Percentiles rank a stretch among this genome's conserved stretches.
phyloP scores from a whole-genome alignment of 2,888 invertebrate genomes.

The Ophion slaviceki region DNA sequence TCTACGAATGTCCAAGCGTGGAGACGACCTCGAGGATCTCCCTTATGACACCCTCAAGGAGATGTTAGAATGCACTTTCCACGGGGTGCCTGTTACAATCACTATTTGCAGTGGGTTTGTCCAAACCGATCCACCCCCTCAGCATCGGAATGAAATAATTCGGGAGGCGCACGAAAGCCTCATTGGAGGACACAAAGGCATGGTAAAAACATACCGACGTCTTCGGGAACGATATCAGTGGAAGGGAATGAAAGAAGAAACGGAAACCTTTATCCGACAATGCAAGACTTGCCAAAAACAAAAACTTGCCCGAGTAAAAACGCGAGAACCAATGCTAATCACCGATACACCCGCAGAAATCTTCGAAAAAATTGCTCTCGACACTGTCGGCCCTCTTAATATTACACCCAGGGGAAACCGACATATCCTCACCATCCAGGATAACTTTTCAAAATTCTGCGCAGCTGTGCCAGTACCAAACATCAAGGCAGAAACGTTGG shows the following conservation, averaged over 20 bases:
- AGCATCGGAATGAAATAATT: neutral
- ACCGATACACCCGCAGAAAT: conserved; percentile 8
- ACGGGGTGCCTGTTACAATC: neutral
- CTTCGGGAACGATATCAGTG: conserved; percentile 5
- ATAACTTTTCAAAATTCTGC: conserved; percentile 40
- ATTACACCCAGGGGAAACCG: conserved; percentile 9
- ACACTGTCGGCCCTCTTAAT: conserved; percentile 4
- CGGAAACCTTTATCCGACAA: neutral
- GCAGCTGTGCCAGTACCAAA: conserved; percentile 18
- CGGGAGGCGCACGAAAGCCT: conserved; percentile 7
- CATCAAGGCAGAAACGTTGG: too few relatives aligned
- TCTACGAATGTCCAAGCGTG: conserved; percentile 30
- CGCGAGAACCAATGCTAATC: conserved; percentile 19
- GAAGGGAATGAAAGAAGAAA: conserved; percentile 1
- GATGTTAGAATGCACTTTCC: neutral
- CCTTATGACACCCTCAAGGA: conserved; percentile 3
- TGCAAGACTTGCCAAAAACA: neutral
- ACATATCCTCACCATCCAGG: conserved; percentile 39
- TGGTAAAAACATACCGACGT: neutral
- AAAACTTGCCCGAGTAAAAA: conserved; percentile 5
- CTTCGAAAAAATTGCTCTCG: conserved; percentile 5
- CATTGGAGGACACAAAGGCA: neutral
- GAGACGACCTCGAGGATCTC: conserved; percentile 25
- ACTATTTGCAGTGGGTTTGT: conserved; percentile 30
- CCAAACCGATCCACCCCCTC: neutral